A percentile compares a stretch with the other conserved stretches of the same genome.
phyloP scores from a whole-genome alignment of 1,140 invertebrate genomes.

The Coelopa frigida region DNA sequence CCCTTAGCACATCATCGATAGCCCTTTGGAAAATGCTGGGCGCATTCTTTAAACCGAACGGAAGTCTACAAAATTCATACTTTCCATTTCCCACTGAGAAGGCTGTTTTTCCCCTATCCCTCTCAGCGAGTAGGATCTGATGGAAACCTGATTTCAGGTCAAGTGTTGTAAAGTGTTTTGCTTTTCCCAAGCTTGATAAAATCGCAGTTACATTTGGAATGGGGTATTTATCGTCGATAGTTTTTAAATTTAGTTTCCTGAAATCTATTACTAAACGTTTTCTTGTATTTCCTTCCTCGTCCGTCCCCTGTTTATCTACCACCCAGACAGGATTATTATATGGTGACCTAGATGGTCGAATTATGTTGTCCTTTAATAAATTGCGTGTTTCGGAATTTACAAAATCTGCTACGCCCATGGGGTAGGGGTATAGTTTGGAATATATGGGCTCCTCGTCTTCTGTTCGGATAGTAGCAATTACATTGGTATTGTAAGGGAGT shows the following conservation, averaged over 20 bases:
- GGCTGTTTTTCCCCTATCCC: constrained; percentile 43
- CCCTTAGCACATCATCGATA: constrained; percentile 6
- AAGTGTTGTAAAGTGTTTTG: no score
- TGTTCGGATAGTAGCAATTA: constrained; percentile 15
- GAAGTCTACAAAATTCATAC: constrained; percentile 22
- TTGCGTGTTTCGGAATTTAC: constrained; percentile 18
- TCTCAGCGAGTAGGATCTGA: constrained; percentile 43
- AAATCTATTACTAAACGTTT: constrained; percentile 27
- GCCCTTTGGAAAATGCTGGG: constrained; percentile 7
- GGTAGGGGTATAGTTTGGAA: constrained; percentile 18
- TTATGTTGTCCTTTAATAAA: constrained; percentile 17
- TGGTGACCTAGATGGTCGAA: constrained; percentile 17
- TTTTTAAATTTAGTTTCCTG: constrained; percentile 29
- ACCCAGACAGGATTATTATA: constrained; percentile 24
- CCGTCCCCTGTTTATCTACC: constrained; percentile 21
- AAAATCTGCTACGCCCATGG: constrained; percentile 15
- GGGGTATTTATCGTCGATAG: no score
- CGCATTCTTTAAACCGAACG: no score
- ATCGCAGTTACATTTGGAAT: no score
- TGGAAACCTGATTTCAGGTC: constrained; percentile 47
- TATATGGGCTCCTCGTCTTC: constrained; percentile 17
- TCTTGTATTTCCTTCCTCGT: constrained; percentile 20
- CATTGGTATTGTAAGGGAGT: constrained; percentile 15
- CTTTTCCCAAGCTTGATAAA: no score
- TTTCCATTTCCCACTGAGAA: constrained; percentile 32